These are phyloP conservation scores for Laticauda colubrina DNA, from an alignment of 2,113 vertebrate species.

Conservation along the genomic window DNA sequence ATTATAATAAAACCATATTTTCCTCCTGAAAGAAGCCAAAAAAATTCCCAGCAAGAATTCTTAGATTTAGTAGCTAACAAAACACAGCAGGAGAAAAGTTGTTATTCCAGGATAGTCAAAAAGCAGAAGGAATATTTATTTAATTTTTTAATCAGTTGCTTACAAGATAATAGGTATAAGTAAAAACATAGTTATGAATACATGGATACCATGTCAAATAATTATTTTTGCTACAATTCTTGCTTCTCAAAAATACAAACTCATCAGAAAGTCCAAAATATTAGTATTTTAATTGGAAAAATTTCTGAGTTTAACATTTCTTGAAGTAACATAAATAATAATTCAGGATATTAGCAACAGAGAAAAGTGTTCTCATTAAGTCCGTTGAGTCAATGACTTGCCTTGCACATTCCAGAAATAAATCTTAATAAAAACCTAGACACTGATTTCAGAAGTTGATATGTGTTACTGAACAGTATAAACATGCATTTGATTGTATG, in stretches of 20 bases:
- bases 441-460: neutral
- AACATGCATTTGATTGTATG: neutral
- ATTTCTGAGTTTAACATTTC: neutral
- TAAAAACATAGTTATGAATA: no score
- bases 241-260: neutral
- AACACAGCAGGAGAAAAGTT: neutral
- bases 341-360: neutral
- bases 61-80: neutral
- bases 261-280: neutral
- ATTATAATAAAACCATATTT: neutral
- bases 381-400: neutral
- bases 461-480: neutral
- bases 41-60: neutral
- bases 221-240: neutral
- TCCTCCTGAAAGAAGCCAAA: no score
- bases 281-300: neutral
- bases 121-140: neutral
- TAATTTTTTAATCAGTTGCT: no score
- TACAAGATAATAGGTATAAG: no score
- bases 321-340: neutral
- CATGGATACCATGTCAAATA: neutral
- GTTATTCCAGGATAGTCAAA: neutral
- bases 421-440: neutral
- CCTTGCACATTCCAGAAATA: neutral
- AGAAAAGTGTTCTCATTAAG: neutral